phyloP scores from a whole-genome alignment of 2,113 vertebrate genomes.

The Podarcis cretensis region DNA sequence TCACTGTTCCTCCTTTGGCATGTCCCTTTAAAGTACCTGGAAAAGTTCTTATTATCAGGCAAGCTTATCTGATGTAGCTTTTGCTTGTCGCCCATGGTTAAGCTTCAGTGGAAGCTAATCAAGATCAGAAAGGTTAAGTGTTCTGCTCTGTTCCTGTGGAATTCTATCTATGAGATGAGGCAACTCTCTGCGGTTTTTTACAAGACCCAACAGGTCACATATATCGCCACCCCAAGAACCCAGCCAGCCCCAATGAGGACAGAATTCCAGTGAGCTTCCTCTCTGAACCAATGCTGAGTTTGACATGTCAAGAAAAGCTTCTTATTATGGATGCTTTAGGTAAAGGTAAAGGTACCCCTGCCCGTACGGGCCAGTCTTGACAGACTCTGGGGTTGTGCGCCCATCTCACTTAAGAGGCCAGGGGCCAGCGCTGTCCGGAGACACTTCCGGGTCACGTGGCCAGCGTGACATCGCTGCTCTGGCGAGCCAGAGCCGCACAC shows the following conservation, averaged over 20 bases:
- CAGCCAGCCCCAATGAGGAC: not conserved
- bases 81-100: not conserved
- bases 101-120: slow-evolving; percentile 38
- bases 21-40: not conserved
- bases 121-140: slow-evolving; percentile 30
- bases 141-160: not conserved
- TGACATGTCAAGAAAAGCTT: not conserved
- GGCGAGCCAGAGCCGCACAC: no score
- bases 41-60: not conserved
- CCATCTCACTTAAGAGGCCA: no score
- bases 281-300: not conserved
- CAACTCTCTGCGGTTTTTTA: slow-evolving; percentile 19
- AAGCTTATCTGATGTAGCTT: slow-evolving; percentile 6
- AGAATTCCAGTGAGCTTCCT: slow-evolving; percentile 13
- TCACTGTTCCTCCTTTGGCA: not conserved
- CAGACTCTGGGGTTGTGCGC: no score
- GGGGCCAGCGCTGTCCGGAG: no score
- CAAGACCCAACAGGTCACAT: slow-evolving; percentile 54
- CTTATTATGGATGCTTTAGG: not conserved
- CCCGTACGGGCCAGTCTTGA: no score
- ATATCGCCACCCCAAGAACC: slow-evolving; percentile 44
- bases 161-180: slow-evolving; percentile 33
- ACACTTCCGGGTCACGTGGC: no score
- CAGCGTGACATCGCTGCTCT: no score
- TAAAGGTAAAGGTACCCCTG: no score